A percentile compares a stretch with the other conserved stretches of the same genome.
phyloP scores from a whole-genome alignment of 1,140 invertebrate genomes.

The Drosophila repletoides region DNA sequence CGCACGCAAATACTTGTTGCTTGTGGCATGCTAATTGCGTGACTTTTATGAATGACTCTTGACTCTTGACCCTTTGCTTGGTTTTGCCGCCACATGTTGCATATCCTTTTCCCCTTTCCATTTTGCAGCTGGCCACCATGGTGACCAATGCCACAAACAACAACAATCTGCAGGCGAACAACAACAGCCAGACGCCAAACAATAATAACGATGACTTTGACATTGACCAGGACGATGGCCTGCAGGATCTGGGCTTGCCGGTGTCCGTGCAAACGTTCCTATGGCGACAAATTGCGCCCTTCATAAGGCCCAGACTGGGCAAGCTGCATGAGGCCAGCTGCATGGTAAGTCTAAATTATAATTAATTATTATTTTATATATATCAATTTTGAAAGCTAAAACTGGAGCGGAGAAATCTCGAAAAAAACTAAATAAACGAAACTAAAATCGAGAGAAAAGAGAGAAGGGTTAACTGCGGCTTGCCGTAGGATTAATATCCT shows the following conservation, averaged over 20 bases:
- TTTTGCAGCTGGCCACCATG: slow-evolving; percentile 65
- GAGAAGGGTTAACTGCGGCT: too few species aligned
- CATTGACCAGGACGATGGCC: slow-evolving; percentile 84
- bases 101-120: slow-evolving; percentile 38
- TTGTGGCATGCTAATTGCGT: slow-evolving; percentile 13
- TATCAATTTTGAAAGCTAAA: too few species aligned
- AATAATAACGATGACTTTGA: slow-evolving; percentile 82
- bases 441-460: too few species aligned
- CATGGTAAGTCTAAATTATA: slow-evolving; percentile 90
- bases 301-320: slow-evolving; percentile 95
- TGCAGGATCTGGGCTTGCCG: slow-evolving; percentile 92
- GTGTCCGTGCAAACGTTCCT: slow-evolving; percentile 98
- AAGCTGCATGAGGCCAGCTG: slow-evolving; percentile 98
- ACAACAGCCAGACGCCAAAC: slow-evolving; percentile 76
- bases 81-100: slow-evolving; percentile 45
- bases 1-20: slow-evolving; percentile 78
- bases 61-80: background rate
- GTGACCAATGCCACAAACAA: slow-evolving; percentile 74
- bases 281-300: slow-evolving; percentile 98
- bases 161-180: slow-evolving; percentile 65
- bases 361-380: too few species aligned
- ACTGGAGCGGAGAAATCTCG: background rate
- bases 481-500: too few species aligned
- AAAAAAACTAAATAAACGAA: background rate
- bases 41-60: slow-evolving; percentile 60